Evolutionary conservation across 2,113 vertebrate species (phyloP).

Genomic region (zebrafish (Danio rerio)): GRCz12tu NC_133180.1:75899501-75900000

Average conservation of each 20-base stretch:
- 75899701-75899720: slow-evolving; percentile 77
- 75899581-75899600: slow-evolving; percentile 27
- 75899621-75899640: slow-evolving; percentile 18
- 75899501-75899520: slow-evolving; percentile 45
- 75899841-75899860: slow-evolving; percentile 83
- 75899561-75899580: slow-evolving; percentile 3
- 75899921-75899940: slow-evolving; percentile 40
- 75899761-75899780: slow-evolving; percentile 86
- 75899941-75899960: slow-evolving; percentile 47
- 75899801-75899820: slow-evolving; percentile 89
- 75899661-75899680: slow-evolving; percentile 38
- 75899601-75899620: slow-evolving; percentile 34
- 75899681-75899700: slow-evolving; percentile 39
- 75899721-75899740: slow-evolving; percentile 85
- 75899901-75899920: slow-evolving; percentile 84
- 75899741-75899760: slow-evolving; percentile 96
- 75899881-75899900: slow-evolving; percentile 90
- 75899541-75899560: slow-evolving; percentile 1
- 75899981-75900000: slow-evolving; percentile 70
- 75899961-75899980: slow-evolving; percentile 42
- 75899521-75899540: slow-evolving; percentile 23
- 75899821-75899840: slow-evolving; percentile 88
- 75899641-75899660: neutral
- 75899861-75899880: slow-evolving; percentile 74
- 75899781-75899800: slow-evolving; percentile 88